A percentile compares a stretch with the other conserved stretches of the same genome.
These are phyloP conservation scores for Psittacula echo DNA, from an alignment of 2,797 vertebrate species.

Conservation along the genomic window DNA sequence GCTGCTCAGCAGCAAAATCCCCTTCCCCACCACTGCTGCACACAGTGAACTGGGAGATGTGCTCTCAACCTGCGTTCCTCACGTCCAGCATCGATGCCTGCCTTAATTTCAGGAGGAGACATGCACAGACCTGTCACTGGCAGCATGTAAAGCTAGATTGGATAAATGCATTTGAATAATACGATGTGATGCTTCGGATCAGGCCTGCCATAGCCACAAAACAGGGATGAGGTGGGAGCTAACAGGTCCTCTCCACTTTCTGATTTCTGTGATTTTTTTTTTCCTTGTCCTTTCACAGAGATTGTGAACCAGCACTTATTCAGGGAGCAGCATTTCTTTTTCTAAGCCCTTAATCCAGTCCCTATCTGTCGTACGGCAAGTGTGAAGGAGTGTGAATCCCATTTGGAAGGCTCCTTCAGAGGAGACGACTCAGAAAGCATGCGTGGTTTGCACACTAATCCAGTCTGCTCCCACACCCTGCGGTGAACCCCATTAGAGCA, in stretches of 20 bases:
- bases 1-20: neutral
- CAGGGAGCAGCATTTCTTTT: neutral
- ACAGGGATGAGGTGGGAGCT: neutral
- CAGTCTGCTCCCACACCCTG: conserved; percentile 27
- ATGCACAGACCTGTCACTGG: neutral
- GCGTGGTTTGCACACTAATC: conserved; percentile 55
- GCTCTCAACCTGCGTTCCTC: neutral
- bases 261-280: neutral
- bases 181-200: neutral
- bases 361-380: conserved; percentile 17
- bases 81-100: neutral
- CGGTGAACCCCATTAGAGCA: conserved; percentile 24
- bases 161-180: conserved; percentile 24
- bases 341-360: conserved; percentile 23
- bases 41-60: neutral
- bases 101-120: neutral
- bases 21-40: neutral
- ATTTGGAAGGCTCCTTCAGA: conserved; percentile 49
- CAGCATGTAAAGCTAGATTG: neutral
- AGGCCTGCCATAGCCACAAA: neutral
- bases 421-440: neutral
- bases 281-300: neutral
- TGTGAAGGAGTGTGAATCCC: conserved; percentile 64
- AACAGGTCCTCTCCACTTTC: neutral
- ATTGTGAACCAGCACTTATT: neutral